Evolutionary conservation across 2,888 invertebrate species (phyloP).

Genomic region (Axea sp.): DNA sequence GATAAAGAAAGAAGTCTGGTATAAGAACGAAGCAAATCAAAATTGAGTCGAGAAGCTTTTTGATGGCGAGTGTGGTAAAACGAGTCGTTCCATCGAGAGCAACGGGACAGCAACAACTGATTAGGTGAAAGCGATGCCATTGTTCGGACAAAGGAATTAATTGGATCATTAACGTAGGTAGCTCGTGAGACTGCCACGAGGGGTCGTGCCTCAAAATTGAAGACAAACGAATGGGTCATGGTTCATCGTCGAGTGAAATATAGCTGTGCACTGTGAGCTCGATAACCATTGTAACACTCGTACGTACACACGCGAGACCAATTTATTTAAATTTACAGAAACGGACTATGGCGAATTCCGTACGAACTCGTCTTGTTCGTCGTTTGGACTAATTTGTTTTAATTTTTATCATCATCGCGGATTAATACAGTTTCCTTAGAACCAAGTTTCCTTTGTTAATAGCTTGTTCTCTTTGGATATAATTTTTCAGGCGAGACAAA

Average conservation of each 20-base stretch:
- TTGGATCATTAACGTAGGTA: slow-evolving; percentile 74
- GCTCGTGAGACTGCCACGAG: slow-evolving; percentile 69
- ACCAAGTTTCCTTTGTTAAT: too few species aligned
- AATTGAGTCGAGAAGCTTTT: slow-evolving; percentile 19
- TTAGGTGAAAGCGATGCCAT: slow-evolving; percentile 72
- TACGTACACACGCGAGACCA: slow-evolving; percentile 27
- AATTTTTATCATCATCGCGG: too few species aligned
- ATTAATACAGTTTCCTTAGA: too few species aligned
- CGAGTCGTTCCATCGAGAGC: slow-evolving; percentile 4
- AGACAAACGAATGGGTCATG: slow-evolving; percentile 72
- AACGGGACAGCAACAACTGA: slow-evolving; percentile 59
- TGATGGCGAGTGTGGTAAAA: slow-evolving; percentile 12
- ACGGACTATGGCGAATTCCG: slow-evolving; percentile 3
- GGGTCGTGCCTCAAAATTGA: slow-evolving; percentile 74
- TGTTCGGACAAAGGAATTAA: slow-evolving; percentile 72
- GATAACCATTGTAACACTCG: slow-evolving; percentile 28
- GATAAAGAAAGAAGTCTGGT: slow-evolving; percentile 8
- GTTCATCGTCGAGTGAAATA: slow-evolving; percentile 67
- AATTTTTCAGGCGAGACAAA: too few species aligned
- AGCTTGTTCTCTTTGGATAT: too few species aligned
- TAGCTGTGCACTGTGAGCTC: slow-evolving; percentile 57
- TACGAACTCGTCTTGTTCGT: slow-evolving; percentile 6
- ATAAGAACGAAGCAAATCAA: not conserved
- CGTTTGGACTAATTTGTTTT: not conserved
- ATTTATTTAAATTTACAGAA: slow-evolving; percentile 51